Evolutionary conservation across 1,140 invertebrate genomes (phyloP), one percentile per base, ranked within the genome.

Genomic region (Laupala kohalensis): DNA sequence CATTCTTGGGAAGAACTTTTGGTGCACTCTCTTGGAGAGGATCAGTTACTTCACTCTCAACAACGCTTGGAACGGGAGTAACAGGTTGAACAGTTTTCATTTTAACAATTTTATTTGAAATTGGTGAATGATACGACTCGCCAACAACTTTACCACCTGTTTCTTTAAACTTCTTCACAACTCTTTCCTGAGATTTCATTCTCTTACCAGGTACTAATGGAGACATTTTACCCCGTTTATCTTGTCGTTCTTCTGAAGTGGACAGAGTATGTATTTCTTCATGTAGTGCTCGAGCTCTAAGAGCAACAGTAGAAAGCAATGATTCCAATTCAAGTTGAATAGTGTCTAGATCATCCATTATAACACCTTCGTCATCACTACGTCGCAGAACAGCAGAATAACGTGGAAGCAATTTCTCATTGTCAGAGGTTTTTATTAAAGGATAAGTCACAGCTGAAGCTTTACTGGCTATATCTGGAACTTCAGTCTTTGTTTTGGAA

Each of bases 241-340:
- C 65, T 26, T 68, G 37, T 12, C 69, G 70, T 24, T 70, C 72
- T 65, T 73, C 72, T 53, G 68, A 62, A 29, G 64, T 73, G 29
- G 25, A 64, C 62, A 70, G 25, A n/a, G 64, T 28, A 64, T 30
- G 30, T 24, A 67, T 72, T 53, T 70, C 69, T 25, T 70, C 69
- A 19, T 70, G 67, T 5, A 96, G 84, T 65, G 89, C 86, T 74
- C 91, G 83, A 73, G 88, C 86, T 64, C 94, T 83, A 2, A 94
- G 84, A 0, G 92, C 90, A 29, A 91, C 89, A 65, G 89, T 90
- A 0, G 92, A 92, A 13, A 96, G 81, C 28, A 97, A 80, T 62
- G 89, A 88, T 81, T 97, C 94, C 23, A 97, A 80, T 78, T 97
- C 95, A 64, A 90, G 78, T 78, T 97, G 94, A 13, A 97, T 81